Evolutionary conservation across 1,140 invertebrate genomes (phyloP), one percentile per base, ranked within the genome.

Genomic region (Drosophila lacteicornis): DNA sequence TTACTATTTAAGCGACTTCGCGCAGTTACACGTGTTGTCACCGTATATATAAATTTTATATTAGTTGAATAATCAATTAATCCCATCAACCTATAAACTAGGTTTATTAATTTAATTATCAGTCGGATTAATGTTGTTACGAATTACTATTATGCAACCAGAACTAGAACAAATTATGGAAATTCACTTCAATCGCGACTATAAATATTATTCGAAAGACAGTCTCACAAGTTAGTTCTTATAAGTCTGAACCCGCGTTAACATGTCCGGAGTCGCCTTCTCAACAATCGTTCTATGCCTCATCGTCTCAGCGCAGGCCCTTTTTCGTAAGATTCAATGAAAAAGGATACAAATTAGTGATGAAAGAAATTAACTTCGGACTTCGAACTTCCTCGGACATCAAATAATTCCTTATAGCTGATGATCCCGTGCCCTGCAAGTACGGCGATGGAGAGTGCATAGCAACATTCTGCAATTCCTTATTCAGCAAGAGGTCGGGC

Each of bases 341-440:
- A 17, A 33, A 19, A 53, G 9, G 27, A 36, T 19, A 6, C 2
- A 51, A 22, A 4, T 13, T 15, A 25, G 12, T 19, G 19, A 1
- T 12, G 11, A 17, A 45, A 46, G 1, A 7, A n/a, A 42, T 6
- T 7, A n/a, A 15, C 6, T 40, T 15, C 33, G 33, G 4, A 30
- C 6, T 6, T 15, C 33, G 33, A 30, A 7, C 6, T 6, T 9
- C 15, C 7, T 27, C 30, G 36, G 9, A 33, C 43, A 9, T 19
- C 11, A 11, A 15, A 7, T 33, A 65, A 67, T 27, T 15, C 45
- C 19, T 19, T 13, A 6, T 27, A 91, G 91, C 91, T 15, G 53
- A 76, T 8, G 81, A 92, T 68, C 91, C 91, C 0, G 75, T 82
- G 36, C 84, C 91, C 0, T 92, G 91, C 68, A 83, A 81, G 60